Evolutionary conservation across 1,140 invertebrate species (phyloP).

Genomic region (Aricia agestis): DNA sequence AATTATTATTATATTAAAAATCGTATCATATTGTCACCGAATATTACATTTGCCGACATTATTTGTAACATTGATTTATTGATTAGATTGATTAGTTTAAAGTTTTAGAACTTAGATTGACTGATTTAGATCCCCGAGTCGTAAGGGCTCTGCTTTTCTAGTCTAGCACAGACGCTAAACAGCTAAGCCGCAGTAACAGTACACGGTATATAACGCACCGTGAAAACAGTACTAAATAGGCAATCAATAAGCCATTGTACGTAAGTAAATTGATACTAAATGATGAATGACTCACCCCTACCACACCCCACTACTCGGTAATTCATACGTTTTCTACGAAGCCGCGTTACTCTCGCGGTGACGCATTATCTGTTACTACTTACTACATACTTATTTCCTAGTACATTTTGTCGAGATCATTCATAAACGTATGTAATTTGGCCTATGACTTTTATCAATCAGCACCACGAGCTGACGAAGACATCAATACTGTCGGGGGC

Average conservation of each 20-base stretch:
- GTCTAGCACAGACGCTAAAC: neutral
- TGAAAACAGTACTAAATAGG: neutral
- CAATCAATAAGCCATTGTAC: slow-evolving; percentile 1
- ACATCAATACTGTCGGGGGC: neutral
- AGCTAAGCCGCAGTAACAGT: neutral
- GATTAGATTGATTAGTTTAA: too few relatives aligned
- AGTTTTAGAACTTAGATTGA: too few relatives aligned
- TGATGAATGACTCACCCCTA: neutral
- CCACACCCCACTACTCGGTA: neutral
- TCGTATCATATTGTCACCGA: too few relatives aligned
- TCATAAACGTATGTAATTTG: neutral
- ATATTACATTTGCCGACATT: too few relatives aligned
- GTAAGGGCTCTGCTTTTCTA: neutral
- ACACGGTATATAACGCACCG: neutral
- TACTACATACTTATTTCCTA: neutral
- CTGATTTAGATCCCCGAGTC: neutral
- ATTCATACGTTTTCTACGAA: slow-evolving; percentile 3
- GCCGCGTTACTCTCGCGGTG: neutral
- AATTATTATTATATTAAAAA: too few relatives aligned
- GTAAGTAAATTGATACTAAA: slow-evolving; percentile 3
- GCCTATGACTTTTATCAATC: neutral
- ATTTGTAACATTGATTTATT: neutral
- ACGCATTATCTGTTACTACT: neutral
- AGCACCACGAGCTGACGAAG: neutral
- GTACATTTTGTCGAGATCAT: neutral